Evolutionary conservation across 2,888 invertebrate species (phyloP).

Genomic region (Diabrotica balteata): DNA sequence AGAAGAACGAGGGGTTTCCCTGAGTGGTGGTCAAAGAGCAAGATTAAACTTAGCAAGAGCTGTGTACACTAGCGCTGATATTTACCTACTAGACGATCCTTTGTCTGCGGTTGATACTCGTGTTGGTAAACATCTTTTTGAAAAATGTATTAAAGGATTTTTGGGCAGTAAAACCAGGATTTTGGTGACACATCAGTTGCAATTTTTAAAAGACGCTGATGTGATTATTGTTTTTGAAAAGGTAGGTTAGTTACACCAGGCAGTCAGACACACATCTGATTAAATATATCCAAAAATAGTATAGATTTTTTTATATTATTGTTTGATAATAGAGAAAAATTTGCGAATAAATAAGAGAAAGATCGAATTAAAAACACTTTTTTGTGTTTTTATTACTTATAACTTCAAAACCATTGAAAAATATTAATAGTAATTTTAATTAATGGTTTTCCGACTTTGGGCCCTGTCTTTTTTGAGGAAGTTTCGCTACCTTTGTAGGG

Average conservation of each 20-base stretch:
- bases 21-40: constrained; percentile 85
- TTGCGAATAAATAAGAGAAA: no score
- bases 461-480: no score
- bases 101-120: constrained; percentile 81
- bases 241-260: constrained; percentile 50
- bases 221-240: constrained; percentile 71
- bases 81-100: constrained; percentile 83
- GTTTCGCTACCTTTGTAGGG: no score
- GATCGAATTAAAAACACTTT: no score
- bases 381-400: no score
- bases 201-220: constrained; percentile 74
- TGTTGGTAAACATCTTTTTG: constrained; percentile 77
- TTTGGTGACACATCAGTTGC: constrained; percentile 87
- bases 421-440: no score
- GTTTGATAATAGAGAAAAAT: no score
- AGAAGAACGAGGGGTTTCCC: constrained; percentile 79
- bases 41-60: constrained; percentile 80
- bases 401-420: no score
- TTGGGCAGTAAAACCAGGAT: constrained; percentile 71
- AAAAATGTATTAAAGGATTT: constrained; percentile 71
- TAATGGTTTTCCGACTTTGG: no score
- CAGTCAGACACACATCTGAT: no score
- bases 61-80: constrained; percentile 77
- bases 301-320: no score
- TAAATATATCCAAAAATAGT: no score